phyloP scores from a whole-genome alignment of 2,113 vertebrate genomes.

The Larimichthys crocea region DNA sequence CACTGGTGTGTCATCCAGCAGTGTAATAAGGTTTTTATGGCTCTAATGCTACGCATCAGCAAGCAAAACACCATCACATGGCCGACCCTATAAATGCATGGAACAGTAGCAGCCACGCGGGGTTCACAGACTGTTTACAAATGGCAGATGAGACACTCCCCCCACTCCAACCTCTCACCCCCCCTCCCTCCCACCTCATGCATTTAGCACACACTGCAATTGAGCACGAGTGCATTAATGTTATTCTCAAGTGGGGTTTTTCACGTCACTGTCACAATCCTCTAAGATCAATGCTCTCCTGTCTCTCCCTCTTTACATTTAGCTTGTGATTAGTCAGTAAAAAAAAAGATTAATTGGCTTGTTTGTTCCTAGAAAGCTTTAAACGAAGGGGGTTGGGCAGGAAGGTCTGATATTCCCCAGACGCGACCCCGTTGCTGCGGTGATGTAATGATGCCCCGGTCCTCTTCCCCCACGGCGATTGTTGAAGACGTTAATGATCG shows the following conservation, averaged over 20 bases:
- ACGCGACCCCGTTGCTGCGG: constrained; percentile 66
- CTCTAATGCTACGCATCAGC: constrained; percentile 54
- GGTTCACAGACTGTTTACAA: constrained; percentile 66
- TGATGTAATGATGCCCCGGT: constrained; percentile 80
- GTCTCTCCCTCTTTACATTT: constrained; percentile 26
- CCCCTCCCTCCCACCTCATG: constrained; percentile 3
- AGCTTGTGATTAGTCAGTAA: constrained; percentile 62
- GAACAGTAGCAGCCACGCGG: constrained; percentile 6
- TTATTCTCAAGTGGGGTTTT: constrained; percentile 51
- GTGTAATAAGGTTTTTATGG: constrained; percentile 68
- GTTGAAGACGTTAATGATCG: constrained; percentile 68
- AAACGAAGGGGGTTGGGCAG: constrained; percentile 35
- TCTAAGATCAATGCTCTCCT: constrained; percentile 34
- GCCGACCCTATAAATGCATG: constrained; percentile 8
- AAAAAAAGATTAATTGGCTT: constrained; percentile 58
- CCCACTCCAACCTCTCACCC: neutral
- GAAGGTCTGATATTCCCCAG: constrained; percentile 66
- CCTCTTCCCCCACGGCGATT: constrained; percentile 44
- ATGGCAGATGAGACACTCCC: constrained; percentile 42
- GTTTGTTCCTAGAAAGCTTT: constrained; percentile 67
- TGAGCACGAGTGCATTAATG: constrained; percentile 48
- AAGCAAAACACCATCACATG: constrained; percentile 59
- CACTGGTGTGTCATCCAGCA: constrained; percentile 9
- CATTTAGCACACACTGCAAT: constrained; percentile 55
- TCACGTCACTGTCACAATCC: constrained; percentile 40